Conservation (phyloP, 2,888 invertebrate genomes). For the Steromphala cineraria region DNA sequence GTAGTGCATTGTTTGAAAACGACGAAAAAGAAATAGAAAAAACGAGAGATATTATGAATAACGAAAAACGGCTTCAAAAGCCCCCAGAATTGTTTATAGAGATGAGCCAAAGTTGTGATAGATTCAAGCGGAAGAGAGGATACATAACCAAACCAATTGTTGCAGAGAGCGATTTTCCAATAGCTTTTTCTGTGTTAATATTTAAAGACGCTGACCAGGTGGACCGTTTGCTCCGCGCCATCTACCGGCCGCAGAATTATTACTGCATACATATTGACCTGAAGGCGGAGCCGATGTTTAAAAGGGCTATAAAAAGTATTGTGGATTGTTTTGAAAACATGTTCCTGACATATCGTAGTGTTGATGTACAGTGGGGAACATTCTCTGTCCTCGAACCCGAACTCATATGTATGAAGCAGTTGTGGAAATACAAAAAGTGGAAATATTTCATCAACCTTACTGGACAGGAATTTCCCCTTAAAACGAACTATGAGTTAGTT, state of each 20-base stretch:
- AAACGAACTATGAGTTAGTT: slow-evolving; percentile 67
- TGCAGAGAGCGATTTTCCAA: slow-evolving; percentile 46
- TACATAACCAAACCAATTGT: slow-evolving; percentile 43
- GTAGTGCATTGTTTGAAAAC: background rate
- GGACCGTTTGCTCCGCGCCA: slow-evolving; percentile 52
- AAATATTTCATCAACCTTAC: slow-evolving; percentile 69
- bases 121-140: slow-evolving; percentile 33
- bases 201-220: slow-evolving; percentile 53
- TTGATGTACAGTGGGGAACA: slow-evolving; percentile 59
- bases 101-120: slow-evolving; percentile 35
- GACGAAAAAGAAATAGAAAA: background rate
- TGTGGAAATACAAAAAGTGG: slow-evolving; percentile 51
- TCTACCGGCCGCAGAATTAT: slow-evolving; percentile 64
- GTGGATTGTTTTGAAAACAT: slow-evolving; percentile 66
- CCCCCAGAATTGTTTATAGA: slow-evolving; percentile 17
- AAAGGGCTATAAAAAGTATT: slow-evolving; percentile 45
- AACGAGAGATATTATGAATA: background rate
- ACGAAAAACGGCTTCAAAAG: background rate
- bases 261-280: slow-evolving; percentile 65
- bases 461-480: slow-evolving; percentile 66
- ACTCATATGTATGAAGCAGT: slow-evolving; percentile 61
- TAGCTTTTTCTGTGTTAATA: slow-evolving; percentile 59
- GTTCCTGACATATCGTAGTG: slow-evolving; percentile 49
- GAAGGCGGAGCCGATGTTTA: slow-evolving; percentile 45
- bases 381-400: slow-evolving; percentile 63